Evolutionary conservation across 2,113 vertebrate genomes (phyloP).

Genomic region (Candoia aspera): DNA sequence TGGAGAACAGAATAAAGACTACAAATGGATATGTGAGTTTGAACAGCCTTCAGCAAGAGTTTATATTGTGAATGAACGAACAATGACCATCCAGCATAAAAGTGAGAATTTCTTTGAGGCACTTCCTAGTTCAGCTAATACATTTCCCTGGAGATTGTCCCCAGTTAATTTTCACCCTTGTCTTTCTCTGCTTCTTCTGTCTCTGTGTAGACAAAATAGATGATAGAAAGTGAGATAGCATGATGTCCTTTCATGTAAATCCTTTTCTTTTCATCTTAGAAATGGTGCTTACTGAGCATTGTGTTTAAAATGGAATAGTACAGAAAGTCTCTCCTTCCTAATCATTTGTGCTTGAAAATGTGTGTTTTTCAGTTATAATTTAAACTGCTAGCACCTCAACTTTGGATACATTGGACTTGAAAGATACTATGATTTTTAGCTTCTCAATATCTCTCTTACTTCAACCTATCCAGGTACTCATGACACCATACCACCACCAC

Average conservation of each 20-base stretch:
- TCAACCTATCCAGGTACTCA: too few species aligned
- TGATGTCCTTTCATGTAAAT: background rate
- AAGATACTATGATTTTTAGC: background rate
- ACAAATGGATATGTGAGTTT: conserved; percentile 20
- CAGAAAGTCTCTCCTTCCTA: background rate
- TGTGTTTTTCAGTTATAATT: background rate
- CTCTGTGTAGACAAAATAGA: background rate
- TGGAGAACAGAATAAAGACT: conserved; percentile 8
- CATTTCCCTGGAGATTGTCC: background rate
- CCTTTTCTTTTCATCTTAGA: background rate
- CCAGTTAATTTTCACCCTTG: conserved; percentile 9
- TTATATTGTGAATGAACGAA: background rate
- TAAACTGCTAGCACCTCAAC: background rate
- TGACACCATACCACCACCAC: background rate
- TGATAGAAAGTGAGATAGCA: background rate
- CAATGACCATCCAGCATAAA: background rate
- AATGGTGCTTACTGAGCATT: background rate
- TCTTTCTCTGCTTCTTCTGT: background rate
- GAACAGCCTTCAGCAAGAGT: conserved; percentile 25
- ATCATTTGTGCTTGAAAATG: background rate
- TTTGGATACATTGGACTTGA: background rate
- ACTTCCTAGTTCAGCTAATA: conserved; percentile 1
- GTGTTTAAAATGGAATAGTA: background rate
- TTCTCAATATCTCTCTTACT: background rate
- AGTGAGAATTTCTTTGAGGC: background rate